A percentile compares a stretch with the other conserved stretches of the same genome.
These are phyloP conservation scores for Ylistrum balloti DNA, from an alignment of 1,140 invertebrate species.

Conservation along the genomic window DNA sequence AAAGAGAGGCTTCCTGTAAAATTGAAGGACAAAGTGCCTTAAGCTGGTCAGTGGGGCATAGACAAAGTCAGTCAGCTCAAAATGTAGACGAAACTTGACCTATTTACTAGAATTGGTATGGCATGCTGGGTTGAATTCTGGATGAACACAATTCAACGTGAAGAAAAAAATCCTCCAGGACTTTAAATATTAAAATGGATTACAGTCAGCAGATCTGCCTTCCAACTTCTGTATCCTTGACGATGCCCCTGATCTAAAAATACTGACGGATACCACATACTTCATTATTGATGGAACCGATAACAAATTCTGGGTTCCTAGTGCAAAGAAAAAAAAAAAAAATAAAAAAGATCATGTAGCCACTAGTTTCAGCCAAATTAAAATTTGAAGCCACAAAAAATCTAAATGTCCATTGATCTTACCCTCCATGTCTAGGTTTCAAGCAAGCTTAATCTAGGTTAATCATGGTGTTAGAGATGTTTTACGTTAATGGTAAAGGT, in stretches of 20 bases:
- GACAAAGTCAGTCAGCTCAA: not conserved
- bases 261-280: not conserved
- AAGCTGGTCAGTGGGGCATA: not conserved
- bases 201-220: not conserved
- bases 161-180: not conserved
- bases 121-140: not conserved
- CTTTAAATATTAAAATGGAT: not conserved
- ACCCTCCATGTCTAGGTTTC: not conserved
- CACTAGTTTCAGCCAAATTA: not conserved
- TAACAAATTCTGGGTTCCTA: not conserved
- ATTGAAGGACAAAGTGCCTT: not conserved
- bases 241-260: not conserved
- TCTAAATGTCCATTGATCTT: constrained; percentile 34
- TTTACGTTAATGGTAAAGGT: not conserved
- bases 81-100: not conserved
- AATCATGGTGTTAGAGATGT: not conserved
- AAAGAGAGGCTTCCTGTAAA: not conserved
- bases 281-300: not conserved
- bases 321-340: too few species aligned
- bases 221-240: not conserved
- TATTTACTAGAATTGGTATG: not conserved
- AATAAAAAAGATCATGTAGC: too few species aligned
- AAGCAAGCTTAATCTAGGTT: not conserved
- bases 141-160: not conserved
- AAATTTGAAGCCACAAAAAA: constrained; percentile 30